phyloP scores from a whole-genome alignment of 1,140 invertebrate species.

The Daktulosphaira vitifoliae region DNA sequence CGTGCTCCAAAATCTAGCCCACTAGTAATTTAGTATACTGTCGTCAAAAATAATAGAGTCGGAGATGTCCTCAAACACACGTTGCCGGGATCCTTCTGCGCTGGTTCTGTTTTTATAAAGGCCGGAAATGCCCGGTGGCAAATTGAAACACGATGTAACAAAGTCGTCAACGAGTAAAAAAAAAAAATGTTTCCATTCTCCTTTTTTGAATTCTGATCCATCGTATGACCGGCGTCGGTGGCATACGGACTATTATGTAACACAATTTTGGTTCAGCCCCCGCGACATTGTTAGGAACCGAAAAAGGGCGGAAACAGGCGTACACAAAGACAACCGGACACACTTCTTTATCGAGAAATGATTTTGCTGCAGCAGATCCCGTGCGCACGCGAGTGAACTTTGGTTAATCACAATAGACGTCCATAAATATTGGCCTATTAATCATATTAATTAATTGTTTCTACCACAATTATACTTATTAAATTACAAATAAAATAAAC shows the following conservation, averaged over 20 bases:
- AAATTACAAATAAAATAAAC: no score
- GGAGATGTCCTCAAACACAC: constrained; percentile 27
- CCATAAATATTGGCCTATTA: no score
- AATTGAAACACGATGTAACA: constrained; percentile 28
- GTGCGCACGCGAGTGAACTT: no score
- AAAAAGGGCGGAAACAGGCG: constrained; percentile 33
- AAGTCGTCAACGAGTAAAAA: constrained; percentile 17
- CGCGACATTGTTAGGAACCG: constrained; percentile 23
- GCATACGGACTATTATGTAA: constrained; percentile 22
- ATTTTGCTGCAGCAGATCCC: no score
- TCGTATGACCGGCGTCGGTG: constrained; percentile 10
- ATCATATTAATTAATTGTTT: no score
- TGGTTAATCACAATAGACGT: no score
- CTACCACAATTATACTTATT: no score
- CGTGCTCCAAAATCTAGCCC: neutral
- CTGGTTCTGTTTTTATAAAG: constrained; percentile 4
- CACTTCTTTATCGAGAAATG: no score
- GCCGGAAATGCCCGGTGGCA: constrained; percentile 32
- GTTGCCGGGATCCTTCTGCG: constrained; percentile 3
- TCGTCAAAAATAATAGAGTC: constrained; percentile 12
- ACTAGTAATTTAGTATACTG: constrained; percentile 12
- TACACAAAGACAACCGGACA: neutral
- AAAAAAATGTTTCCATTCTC: constrained; percentile 10
- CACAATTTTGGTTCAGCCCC: constrained; percentile 31
- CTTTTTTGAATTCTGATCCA: constrained; percentile 16